Conservation (phyloP, 2,113 vertebrate genomes). For the Coreoperca whiteheadi region DNA sequence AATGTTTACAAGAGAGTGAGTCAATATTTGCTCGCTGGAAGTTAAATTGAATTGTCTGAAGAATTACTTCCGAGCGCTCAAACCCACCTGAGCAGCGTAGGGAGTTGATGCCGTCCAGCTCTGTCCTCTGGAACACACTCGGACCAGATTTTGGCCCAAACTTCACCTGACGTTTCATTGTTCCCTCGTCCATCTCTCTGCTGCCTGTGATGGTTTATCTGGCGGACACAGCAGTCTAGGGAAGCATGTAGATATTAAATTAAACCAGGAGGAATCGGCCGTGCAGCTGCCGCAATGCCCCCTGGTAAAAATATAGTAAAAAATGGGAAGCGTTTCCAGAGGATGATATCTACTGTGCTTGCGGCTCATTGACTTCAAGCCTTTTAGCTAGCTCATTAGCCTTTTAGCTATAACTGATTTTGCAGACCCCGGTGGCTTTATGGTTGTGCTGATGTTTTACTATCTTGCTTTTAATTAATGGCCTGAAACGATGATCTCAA, state of each 20-base stretch:
- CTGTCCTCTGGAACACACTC: conserved; percentile 5
- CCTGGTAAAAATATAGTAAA: conserved; percentile 76
- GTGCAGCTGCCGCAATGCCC: conserved; percentile 77
- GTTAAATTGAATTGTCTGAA: conserved; percentile 49
- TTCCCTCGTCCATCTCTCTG: conserved; percentile 36
- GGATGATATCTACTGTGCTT: conserved; percentile 59
- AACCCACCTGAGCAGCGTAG: conserved; percentile 33
- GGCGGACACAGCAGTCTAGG: conserved; percentile 68
- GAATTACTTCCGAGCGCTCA: conserved; percentile 16
- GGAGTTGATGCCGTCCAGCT: neutral
- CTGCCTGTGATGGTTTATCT: conserved; percentile 47
- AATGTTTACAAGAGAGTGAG: conserved; percentile 42
- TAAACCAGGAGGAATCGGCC: conserved; percentile 80
- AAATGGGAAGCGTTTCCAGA: conserved; percentile 69
- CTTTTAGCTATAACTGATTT: conserved; percentile 39
- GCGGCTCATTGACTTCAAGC: conserved; percentile 65
- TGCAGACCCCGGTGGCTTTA: conserved; percentile 21
- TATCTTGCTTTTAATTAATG: conserved; percentile 55
- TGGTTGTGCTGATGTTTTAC: conserved; percentile 26
- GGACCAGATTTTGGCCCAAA: conserved; percentile 47
- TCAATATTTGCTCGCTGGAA: conserved; percentile 59
- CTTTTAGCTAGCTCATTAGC: conserved; percentile 68
- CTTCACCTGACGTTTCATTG: conserved; percentile 44
- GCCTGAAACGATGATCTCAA: conserved; percentile 16
- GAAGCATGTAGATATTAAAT: conserved; percentile 83